Evolutionary conservation across 2,888 invertebrate genomes (phyloP).

Genomic region (Ophioninae sp.): DNA sequence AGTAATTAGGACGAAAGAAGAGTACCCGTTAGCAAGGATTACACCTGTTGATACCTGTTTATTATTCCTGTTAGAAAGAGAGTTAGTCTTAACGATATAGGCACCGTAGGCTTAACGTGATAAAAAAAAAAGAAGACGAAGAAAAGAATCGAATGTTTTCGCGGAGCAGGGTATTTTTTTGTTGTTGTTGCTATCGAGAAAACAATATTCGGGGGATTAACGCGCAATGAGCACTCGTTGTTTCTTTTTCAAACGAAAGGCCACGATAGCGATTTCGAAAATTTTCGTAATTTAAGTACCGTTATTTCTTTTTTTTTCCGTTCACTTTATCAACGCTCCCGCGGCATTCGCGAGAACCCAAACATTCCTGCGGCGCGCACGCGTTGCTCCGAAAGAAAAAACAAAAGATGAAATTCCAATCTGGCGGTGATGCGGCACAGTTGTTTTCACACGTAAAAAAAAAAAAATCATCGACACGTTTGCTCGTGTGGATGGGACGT

Average conservation of each 20-base stretch:
- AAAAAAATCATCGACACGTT: constrained; percentile 9
- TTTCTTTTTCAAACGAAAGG: background rate
- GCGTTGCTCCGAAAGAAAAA: constrained; percentile 33
- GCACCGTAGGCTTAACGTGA: constrained; percentile 62
- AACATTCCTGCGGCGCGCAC: constrained; percentile 59
- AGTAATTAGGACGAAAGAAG: constrained; percentile 54
- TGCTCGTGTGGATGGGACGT: constrained; percentile 20
- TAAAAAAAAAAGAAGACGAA: constrained; percentile 55
- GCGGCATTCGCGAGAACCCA: constrained; percentile 26
- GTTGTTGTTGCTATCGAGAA: constrained; percentile 30
- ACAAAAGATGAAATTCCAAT: constrained; percentile 20
- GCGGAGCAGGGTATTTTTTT: constrained; percentile 60
- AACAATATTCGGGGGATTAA: constrained; percentile 54
- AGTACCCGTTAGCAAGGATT: constrained; percentile 65
- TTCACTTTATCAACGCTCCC: constrained; percentile 46
- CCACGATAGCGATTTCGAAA: constrained; percentile 20
- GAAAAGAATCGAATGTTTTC: constrained; percentile 64
- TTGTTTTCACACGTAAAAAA: constrained; percentile 26
- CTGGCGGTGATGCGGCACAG: constrained; percentile 6
- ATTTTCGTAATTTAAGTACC: constrained; percentile 52
- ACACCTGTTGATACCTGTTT: constrained; percentile 20
- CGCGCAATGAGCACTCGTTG: constrained; percentile 27
- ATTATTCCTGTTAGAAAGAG: constrained; percentile 18
- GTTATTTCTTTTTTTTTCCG: constrained; percentile 1
- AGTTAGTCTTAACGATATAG: constrained; percentile 62